Evolutionary conservation across 2,797 vertebrate genomes (phyloP).

Genomic region (Hemitrygon akajei): DNA sequence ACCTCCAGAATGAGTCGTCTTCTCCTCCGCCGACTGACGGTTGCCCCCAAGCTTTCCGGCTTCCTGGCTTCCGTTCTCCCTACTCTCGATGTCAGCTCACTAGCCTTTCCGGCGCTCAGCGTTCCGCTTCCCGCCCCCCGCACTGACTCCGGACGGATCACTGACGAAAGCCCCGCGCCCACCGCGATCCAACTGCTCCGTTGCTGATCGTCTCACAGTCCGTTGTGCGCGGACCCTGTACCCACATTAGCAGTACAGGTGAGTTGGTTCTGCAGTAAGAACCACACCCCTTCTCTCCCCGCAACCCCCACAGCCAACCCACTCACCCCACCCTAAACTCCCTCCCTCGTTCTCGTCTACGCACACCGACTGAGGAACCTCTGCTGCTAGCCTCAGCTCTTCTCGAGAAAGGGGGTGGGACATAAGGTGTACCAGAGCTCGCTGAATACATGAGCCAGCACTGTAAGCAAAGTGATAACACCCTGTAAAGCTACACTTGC

Average conservation of each 20-base stretch:
- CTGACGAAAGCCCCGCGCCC: not conserved
- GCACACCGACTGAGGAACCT: not conserved
- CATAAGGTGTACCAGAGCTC: not conserved
- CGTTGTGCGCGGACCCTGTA: too few species aligned
- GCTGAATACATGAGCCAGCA: not conserved
- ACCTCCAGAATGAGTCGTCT: not conserved
- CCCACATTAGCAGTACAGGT: not conserved
- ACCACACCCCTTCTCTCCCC: not conserved
- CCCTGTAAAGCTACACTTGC: not conserved
- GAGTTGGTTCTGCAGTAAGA: not conserved
- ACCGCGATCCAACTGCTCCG: not conserved
- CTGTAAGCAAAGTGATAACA: too few species aligned
- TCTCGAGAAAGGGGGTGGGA: not conserved
- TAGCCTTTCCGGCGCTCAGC: too few species aligned
- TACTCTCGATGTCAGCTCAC: too few species aligned
- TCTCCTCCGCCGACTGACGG: not conserved
- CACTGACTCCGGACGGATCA: too few species aligned
- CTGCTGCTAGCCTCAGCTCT: not conserved
- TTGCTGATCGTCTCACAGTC: not conserved
- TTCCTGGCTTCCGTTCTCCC: not conserved
- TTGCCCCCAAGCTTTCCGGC: not conserved
- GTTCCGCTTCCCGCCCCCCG: not conserved
- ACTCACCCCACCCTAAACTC: not conserved
- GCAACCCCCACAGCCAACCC: not conserved
- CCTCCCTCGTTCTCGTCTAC: not conserved